Evolutionary conservation across 92 coral and sea anemone species (phyloP), one percentile per base, ranked within the genome.

Genomic region (Chrysogorgia sp.): DNA sequence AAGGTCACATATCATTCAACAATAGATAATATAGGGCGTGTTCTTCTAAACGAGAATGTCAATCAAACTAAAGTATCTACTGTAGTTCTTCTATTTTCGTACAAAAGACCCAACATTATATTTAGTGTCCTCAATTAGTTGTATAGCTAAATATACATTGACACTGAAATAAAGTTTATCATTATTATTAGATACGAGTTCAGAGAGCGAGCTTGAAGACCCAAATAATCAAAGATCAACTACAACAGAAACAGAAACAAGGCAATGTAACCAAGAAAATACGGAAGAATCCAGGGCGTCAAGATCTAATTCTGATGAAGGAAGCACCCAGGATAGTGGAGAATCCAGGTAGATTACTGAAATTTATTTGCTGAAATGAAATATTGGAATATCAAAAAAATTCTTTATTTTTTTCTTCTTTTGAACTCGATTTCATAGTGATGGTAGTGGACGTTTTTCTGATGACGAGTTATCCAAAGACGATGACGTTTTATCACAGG

Each of bases 251-350:
- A 37, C 5, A 45, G 76, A 45, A 45, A 37, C 5, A 45, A 60
- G 25, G 40, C 40, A 48, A 40, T 15, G 40, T 24, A 20, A 35
- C 26, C 55, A 25, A 15, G 34, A 33, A 26, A 33, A 59, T 14
- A 14, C 33, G 25, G 14, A 26, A 21, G 34, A 33, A 59, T 26
- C 37, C 37, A 2, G 33, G 14, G 25, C 34, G 22, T 34, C 13
- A 28, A 40, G 26, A 45, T 45, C 43, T 29, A 69, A 49, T 22
- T 69, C 61, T 48, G 59, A 45, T 37, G 40, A 69, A 17, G 60
- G 76, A 45, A 69, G 61, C 60, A 69, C 76, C 34, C 76, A 49
- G 28, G 76, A 45, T 49, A 45, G 41, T 14, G 60, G 55, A 10
- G 55, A 57, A 57, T 69, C 29, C 31, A 67, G 37, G 33, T 59